phyloP scores from a whole-genome alignment of 2,888 invertebrate species.

The Macrosoma leucophasiata region DNA sequence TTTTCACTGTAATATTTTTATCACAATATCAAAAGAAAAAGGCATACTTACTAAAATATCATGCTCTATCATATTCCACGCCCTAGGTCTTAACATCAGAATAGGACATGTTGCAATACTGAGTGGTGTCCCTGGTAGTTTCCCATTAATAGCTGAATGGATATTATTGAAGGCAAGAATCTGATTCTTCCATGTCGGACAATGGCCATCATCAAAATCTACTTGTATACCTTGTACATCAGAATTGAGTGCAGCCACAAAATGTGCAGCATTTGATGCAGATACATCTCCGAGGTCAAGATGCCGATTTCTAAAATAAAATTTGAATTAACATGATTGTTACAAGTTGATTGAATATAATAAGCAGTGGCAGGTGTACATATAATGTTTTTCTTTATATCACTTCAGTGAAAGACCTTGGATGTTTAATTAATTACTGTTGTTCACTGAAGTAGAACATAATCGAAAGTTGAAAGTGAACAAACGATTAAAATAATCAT shows the following conservation, averaged over 20 bases:
- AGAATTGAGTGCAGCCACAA: slow-evolving; percentile 69
- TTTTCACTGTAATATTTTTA: too few species aligned
- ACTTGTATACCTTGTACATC: slow-evolving; percentile 78
- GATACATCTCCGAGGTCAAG: slow-evolving; percentile 81
- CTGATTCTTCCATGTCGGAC: slow-evolving; percentile 83
- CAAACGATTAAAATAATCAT: too few species aligned
- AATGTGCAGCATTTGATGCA: slow-evolving; percentile 75
- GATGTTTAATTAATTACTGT: too few species aligned
- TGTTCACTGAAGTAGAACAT: too few species aligned
- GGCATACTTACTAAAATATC: slow-evolving; percentile 67
- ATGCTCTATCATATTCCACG: slow-evolving; percentile 84
- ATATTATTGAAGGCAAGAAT: slow-evolving; percentile 78
- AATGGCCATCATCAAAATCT: slow-evolving; percentile 84
- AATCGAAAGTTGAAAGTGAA: too few species aligned
- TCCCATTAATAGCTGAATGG: slow-evolving; percentile 68
- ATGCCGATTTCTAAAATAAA: slow-evolving; percentile 73
- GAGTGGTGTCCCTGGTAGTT: slow-evolving; percentile 64
- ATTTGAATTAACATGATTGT: not conserved
- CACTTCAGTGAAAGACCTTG: too few species aligned
- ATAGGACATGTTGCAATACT: slow-evolving; percentile 74
- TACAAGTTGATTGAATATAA: not conserved
- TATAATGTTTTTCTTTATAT: too few species aligned
- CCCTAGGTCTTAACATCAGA: slow-evolving; percentile 80
- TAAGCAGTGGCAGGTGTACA: too few species aligned
- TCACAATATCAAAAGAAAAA: slow-evolving; percentile 6